Percentiles rank a stretch among this genome's conserved stretches.
phyloP scores from a whole-genome alignment of 2,113 vertebrate species.

The Proterorhinus semilunaris region DNA sequence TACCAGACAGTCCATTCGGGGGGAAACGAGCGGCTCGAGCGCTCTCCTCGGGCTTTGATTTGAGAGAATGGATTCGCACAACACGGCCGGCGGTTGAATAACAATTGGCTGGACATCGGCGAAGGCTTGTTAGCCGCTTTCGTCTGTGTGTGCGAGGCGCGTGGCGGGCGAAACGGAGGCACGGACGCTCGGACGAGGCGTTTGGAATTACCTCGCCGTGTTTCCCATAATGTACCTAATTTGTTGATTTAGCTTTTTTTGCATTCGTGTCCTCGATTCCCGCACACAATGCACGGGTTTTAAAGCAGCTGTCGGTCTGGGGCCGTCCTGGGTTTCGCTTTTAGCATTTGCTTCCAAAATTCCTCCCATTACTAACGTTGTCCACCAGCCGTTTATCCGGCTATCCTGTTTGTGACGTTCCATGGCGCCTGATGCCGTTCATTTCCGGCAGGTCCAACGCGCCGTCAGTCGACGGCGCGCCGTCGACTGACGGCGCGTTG shows the following conservation, averaged over 20 bases:
- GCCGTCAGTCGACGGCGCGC: background rate
- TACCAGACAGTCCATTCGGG: conserved; percentile 49
- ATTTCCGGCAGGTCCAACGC: no score
- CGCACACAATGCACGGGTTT: conserved; percentile 2
- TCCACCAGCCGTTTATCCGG: no score
- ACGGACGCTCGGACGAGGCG: background rate
- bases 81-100: conserved; percentile 49
- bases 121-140: background rate
- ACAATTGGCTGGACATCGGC: conserved; percentile 30
- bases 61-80: conserved; percentile 55
- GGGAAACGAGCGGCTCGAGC: conserved; percentile 46
- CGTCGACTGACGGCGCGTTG: no score
- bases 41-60: conserved; percentile 46
- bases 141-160: conserved; percentile 1
- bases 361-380: no score
- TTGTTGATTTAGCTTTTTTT: conserved; percentile 10
- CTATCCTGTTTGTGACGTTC: no score
- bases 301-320: no score
- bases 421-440: no score
- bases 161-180: conserved; percentile 2
- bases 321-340: no score
- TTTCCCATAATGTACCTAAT: conserved; percentile 4
- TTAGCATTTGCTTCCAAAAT: no score
- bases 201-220: background rate
- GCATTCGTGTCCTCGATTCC: conserved; percentile 6